phyloP scores from a whole-genome alignment of 2,797 vertebrate genomes.

The Notolepis coatsorum region DNA sequence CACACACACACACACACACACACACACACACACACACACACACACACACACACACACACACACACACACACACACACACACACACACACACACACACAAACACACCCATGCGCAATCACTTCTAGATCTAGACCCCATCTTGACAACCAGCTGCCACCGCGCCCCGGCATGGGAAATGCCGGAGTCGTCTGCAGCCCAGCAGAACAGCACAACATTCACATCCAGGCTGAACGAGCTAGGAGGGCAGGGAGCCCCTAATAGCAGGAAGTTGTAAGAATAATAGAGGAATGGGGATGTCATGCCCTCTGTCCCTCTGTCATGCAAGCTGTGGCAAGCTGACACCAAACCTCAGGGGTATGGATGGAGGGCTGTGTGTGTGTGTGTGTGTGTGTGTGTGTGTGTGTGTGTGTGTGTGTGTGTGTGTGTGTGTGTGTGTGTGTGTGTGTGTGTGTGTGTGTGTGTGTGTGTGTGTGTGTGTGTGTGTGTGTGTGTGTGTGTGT shows the following conservation, averaged over 20 bases:
- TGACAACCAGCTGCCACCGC: constrained; percentile 68
- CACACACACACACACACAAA: background rate
- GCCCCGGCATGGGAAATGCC: constrained; percentile 78
- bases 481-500: constrained; percentile 9
- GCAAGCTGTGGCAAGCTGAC: too few species aligned
- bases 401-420: background rate
- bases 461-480: background rate
- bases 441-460: background rate
- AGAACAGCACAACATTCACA: constrained; percentile 64
- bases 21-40: constrained; percentile 6
- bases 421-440: background rate
- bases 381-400: too few species aligned
- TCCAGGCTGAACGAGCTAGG: constrained; percentile 48
- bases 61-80: constrained; percentile 34
- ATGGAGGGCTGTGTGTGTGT: too few species aligned
- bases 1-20: constrained; percentile 9
- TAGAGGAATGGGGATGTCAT: constrained; percentile 59
- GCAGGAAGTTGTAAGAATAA: constrained; percentile 79
- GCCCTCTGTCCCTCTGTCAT: constrained; percentile 12
- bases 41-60: background rate
- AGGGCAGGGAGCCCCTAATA: constrained; percentile 70
- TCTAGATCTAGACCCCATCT: constrained; percentile 63
- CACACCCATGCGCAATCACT: too few species aligned
- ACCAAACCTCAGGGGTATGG: too few species aligned
- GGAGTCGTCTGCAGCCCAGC: constrained; percentile 73